Evolutionary conservation across 2,797 vertebrate species (phyloP).

Genomic region (Pteronotus mesoamericanus): DNA sequence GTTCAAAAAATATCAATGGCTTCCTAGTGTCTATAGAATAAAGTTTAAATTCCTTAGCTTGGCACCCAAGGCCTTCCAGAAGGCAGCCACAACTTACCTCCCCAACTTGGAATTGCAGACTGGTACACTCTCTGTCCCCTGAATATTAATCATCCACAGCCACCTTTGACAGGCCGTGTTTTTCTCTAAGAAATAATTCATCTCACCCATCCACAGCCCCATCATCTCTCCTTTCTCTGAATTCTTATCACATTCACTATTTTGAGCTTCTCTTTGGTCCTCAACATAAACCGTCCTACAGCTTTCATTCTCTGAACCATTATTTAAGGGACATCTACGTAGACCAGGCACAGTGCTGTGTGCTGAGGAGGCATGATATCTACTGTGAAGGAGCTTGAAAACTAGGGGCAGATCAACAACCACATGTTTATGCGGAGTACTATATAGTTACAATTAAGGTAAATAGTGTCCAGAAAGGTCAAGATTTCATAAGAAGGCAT

Average conservation of each 20-base stretch:
- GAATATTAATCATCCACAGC: not conserved
- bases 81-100: not conserved
- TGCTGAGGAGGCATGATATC: not conserved
- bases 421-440: not conserved
- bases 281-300: not conserved
- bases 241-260: not conserved
- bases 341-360: not conserved
- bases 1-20: not conserved
- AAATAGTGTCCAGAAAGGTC: not conserved
- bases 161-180: not conserved
- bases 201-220: not conserved
- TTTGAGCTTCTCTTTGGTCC: not conserved
- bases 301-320: not conserved
- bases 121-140: not conserved
- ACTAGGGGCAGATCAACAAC: not conserved
- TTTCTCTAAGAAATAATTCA: not conserved
- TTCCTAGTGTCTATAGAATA: not conserved
- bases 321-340: not conserved
- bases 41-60: not conserved
- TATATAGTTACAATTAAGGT: not conserved
- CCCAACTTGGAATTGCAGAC: not conserved
- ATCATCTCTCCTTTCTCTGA: not conserved
- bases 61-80: not conserved
- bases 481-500: not conserved
- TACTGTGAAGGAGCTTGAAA: not conserved